Base-by-base conservation (phyloP, 2,888 invertebrate genomes). In the Hecatera dysodea region DNA sequence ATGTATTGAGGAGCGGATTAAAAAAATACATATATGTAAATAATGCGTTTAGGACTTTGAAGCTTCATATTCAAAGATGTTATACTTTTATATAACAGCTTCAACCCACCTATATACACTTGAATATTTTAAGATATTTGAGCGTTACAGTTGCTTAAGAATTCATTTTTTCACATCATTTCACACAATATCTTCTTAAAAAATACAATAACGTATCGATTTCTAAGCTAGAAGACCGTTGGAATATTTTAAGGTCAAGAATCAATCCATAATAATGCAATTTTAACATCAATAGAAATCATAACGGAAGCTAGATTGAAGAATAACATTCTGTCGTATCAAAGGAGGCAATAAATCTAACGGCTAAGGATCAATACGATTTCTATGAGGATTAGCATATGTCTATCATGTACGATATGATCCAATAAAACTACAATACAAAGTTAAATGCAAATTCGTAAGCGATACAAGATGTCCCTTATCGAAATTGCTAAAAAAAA, bases 401-500 rank as follows among this genome's bases (percentile, higher is more conserved):
- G 95, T 95, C 95, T 89, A 94, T 95, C 94, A 94, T 90, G 87
- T 86, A 88, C 88, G 92, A 94, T 92, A 94, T 93, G 93, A 94
- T 93, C 92, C 94, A 92, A 93, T 93, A 92, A 90, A 80, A 80
- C 66, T 62, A 93, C 91, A 93, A 93, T 91, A 83, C 85, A 73
- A 72, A 84, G 87, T 88, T 82, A 89, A 85, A 95, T 95, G 95
- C 92, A 93, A 96, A 95, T 95, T 88, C 67, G 93, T 90, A 92
- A 95, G 87, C 89, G 93, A 95, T 94, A 93, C 90, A 90, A 88
- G 82, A 86, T 63, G 80, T 84, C 78, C 68, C 53, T 68, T 82
- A 80, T 75, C 77, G 55, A 74, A 78, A 85, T 75, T 65, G 22
- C 61, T 29, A 78, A 85, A 83, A 83, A 82, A 83, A 82, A 79